Base-by-base conservation (phyloP, 2,888 invertebrate genomes). In the Galerucella nymphaeae region DNA sequence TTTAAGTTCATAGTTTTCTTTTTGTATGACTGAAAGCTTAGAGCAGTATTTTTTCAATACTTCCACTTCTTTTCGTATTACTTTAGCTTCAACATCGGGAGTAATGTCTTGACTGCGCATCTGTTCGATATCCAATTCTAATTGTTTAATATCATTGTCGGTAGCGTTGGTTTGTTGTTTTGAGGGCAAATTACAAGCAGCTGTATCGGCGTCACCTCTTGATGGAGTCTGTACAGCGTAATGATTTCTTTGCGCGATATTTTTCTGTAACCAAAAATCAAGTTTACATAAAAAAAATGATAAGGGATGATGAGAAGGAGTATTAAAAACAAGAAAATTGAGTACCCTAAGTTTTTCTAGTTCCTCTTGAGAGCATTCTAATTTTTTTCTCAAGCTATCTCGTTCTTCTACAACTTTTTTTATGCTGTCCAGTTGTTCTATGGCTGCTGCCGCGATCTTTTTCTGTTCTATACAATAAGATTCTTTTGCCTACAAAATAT, bases 11-110 rank as follows among this genome's bases (percentile, higher is more conserved):
- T 79, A 66, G 71, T 85, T 86, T 73, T 86, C 85, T 58, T 82
- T 79, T 77, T 85, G 83, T 58, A 85, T 83, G 18, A 77, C 76
- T 0, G 82, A 79, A 41, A 86, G 73, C 74, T 85, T 83, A 5
- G 82, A 77, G 71, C 85, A 86, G 73, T 85, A 85, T 71, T 80
- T 81, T 74, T 85, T 86, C 38, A 85, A 71, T 4, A 83, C 80
- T 62, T 82, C 79, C 4, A 85, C 76, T 75, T 85, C 85, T 74
- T 83, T 85, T 48, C 79, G 75, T 41, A 85, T 82, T 13, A 84
- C 77, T 77, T 82, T 80, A 5, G 83, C 77, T 80, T 85, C 83
- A 67, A 80, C 75, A 53, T 83, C 81, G 16, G 83, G 80, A 6
- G 81, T 79, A 23, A 77, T 74, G 48, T 76, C 76, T 59, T 77